Conservation (phyloP, 1,140 invertebrate species). For the Plodia interpunctella region DNA sequence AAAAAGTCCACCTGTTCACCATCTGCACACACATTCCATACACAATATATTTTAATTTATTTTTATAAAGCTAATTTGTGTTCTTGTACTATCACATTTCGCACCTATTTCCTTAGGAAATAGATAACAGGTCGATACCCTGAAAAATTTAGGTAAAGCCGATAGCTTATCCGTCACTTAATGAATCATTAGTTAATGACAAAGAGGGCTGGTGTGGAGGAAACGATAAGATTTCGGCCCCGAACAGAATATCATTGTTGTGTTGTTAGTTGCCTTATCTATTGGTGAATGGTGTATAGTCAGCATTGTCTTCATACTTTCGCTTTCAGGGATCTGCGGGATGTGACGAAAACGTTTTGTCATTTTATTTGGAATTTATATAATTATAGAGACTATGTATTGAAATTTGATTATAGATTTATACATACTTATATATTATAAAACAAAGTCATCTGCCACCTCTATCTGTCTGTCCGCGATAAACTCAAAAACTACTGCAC, state of each 20-base stretch:
- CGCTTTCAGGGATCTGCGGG: background rate
- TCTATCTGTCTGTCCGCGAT: too few species aligned
- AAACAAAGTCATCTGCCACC: too few species aligned
- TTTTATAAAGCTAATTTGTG: too few species aligned
- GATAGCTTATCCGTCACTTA: conserved; percentile 20
- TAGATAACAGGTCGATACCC: background rate
- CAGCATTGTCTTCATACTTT: background rate
- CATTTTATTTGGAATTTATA: too few species aligned
- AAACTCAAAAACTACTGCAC: too few species aligned
- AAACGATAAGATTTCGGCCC: conserved; percentile 47
- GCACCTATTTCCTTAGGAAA: background rate
- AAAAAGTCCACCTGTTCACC: too few species aligned
- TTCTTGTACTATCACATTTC: background rate
- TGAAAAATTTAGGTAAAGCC: background rate
- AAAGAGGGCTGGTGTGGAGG: conserved; percentile 41
- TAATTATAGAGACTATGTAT: too few species aligned
- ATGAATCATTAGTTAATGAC: conserved; percentile 58
- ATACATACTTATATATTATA: too few species aligned
- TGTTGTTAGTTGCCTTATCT: background rate
- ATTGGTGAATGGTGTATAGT: background rate
- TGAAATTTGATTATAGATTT: too few species aligned
- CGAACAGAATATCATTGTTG: conserved; percentile 2
- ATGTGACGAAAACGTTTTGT: too few species aligned
- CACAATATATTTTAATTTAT: too few species aligned
- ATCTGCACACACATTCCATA: too few species aligned